A percentile compares a stretch with the other conserved stretches of the same genome.
phyloP scores from a whole-genome alignment of 2,113 vertebrate species.

The Thryonomys swinderianus region DNA sequence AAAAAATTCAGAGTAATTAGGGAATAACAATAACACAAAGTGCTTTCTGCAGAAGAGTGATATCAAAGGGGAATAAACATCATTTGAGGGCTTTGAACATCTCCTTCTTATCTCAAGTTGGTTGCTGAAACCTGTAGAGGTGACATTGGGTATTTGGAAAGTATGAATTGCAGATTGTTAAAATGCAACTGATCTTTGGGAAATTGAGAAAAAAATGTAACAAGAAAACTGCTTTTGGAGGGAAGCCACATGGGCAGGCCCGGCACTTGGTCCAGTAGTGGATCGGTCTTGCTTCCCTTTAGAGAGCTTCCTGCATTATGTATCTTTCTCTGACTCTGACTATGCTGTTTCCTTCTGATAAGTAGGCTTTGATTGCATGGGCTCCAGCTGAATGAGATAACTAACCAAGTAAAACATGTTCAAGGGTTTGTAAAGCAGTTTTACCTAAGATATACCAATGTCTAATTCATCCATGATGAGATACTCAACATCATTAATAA shows the following conservation, averaged over 20 bases:
- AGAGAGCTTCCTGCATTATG: background rate
- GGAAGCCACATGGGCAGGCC: rapidly evolving
- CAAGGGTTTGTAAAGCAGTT: background rate
- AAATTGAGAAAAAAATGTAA: background rate
- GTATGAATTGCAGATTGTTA: background rate
- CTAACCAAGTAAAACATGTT: background rate
- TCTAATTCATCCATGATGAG: background rate
- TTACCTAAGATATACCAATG: background rate
- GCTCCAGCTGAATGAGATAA: background rate
- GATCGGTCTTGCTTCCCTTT: background rate
- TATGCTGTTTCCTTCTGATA: background rate
- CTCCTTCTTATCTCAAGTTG: background rate
- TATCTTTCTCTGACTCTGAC: background rate
- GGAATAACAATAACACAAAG: background rate
- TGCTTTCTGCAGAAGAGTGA: background rate
- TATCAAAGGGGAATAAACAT: background rate
- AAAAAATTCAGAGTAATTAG: background rate
- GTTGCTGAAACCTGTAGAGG: background rate
- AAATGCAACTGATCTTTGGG: background rate
- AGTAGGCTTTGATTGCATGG: background rate
- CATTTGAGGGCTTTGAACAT: background rate
- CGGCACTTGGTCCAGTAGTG: rapidly evolving
- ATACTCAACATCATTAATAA: background rate
- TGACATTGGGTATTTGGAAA: background rate
- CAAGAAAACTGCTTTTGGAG: background rate